Conservation (phyloP, 2,888 invertebrate species). For the Eurytoma californica region DNA sequence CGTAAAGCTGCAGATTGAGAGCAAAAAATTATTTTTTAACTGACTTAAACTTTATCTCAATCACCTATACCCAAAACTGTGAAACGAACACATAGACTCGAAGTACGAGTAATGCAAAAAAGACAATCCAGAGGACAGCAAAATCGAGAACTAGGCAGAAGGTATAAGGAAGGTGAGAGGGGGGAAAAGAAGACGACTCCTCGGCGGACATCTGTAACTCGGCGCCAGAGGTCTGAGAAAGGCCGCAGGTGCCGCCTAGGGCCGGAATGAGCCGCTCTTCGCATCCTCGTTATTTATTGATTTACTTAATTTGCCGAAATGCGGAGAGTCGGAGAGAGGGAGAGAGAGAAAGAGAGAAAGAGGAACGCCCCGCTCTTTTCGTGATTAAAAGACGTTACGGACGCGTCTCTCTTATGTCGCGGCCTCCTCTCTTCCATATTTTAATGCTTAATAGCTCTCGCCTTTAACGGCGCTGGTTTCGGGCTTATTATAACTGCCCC, state of each 20-base stretch:
- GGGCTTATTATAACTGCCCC: constrained; percentile 66
- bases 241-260: constrained; percentile 46
- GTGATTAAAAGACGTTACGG: constrained; percentile 74
- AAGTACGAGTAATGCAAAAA: neutral
- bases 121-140: neutral
- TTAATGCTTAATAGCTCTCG: constrained; percentile 69
- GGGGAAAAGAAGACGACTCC: neutral
- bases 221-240: constrained; percentile 27
- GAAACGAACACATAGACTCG: neutral
- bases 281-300: constrained; percentile 72
- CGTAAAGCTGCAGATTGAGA: no score
- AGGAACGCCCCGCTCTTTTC: constrained; percentile 62
- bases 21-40: no score
- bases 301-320: constrained; percentile 72
- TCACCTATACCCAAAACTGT: no score
- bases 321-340: constrained; percentile 61
- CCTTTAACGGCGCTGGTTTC: constrained; percentile 14
- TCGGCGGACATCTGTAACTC: constrained; percentile 41
- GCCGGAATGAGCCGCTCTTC: constrained; percentile 41
- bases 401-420: constrained; percentile 66
- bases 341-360: constrained; percentile 53
- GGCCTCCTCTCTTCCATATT: constrained; percentile 65
- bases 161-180: no score
- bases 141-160: no score
- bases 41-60: no score